Percentiles rank a stretch among this genome's conserved stretches.
These are phyloP conservation scores for Meiosimyza decipiens DNA, from an alignment of 2,888 invertebrate genomes.

Conservation along the genomic window DNA sequence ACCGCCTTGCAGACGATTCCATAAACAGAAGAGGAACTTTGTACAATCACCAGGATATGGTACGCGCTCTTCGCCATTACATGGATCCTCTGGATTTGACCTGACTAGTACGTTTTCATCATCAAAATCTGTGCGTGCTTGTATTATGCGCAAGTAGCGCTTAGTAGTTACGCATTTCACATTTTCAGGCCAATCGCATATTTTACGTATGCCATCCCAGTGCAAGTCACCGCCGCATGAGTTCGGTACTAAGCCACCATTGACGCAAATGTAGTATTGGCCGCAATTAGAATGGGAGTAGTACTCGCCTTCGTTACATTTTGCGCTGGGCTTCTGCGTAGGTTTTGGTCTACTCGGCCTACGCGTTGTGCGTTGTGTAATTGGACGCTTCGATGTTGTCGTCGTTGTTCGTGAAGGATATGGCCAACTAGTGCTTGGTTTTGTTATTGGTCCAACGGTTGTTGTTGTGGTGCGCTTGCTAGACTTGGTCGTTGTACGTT, in stretches of 20 bases:
- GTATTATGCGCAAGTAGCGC: constrained; percentile 57
- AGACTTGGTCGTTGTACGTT: neutral
- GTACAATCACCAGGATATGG: constrained; percentile 77
- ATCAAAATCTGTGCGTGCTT: constrained; percentile 24
- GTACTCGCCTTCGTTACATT: constrained; percentile 79
- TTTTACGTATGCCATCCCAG: constrained; percentile 75
- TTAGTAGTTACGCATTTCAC: constrained; percentile 71
- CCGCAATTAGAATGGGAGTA: constrained; percentile 80
- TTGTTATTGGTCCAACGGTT: neutral
- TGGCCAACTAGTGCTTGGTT: constrained; percentile 22
- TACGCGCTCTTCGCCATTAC: constrained; percentile 75
- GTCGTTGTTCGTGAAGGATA: constrained; percentile 40
- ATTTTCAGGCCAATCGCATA: constrained; percentile 81
- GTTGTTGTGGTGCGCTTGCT: constrained; percentile 14
- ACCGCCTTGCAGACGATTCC: constrained; percentile 80
- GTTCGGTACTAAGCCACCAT: constrained; percentile 76
- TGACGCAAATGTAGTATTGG: constrained; percentile 82
- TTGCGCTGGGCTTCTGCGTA: constrained; percentile 47
- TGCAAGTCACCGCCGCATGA: constrained; percentile 81
- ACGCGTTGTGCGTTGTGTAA: constrained; percentile 44
- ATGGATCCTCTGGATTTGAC: constrained; percentile 67
- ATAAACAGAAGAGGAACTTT: constrained; percentile 81
- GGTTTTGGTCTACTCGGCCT: constrained; percentile 48
- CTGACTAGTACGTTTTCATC: constrained; percentile 29
- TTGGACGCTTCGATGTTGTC: constrained; percentile 39